phyloP scores from a whole-genome alignment of 2,797 vertebrate species.

The Gobionotothen gibberifrons region DNA sequence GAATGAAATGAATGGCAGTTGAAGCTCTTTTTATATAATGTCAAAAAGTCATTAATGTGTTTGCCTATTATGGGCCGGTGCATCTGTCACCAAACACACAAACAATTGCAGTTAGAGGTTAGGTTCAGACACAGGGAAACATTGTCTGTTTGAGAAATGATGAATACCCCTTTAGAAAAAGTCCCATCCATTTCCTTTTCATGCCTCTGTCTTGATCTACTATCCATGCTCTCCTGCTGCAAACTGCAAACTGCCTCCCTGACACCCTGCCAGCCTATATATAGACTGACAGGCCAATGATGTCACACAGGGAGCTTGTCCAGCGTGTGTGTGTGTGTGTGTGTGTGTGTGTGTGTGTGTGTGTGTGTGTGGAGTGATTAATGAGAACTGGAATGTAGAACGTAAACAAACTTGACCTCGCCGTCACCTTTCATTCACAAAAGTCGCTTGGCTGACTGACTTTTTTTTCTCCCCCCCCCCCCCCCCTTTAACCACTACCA shows the following conservation, averaged over 20 bases:
- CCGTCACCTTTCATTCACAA: constrained; percentile 83
- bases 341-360: constrained; percentile 7
- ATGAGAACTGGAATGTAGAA: constrained; percentile 81
- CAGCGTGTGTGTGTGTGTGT: constrained; percentile 48
- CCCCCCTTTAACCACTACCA: constrained; percentile 33
- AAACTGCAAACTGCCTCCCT: constrained; percentile 77
- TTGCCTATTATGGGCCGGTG: neutral
- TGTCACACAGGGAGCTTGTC: constrained; percentile 85
- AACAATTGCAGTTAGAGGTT: neutral
- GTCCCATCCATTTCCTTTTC: constrained; percentile 24
- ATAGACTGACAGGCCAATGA: constrained; percentile 90
- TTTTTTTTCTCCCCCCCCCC: neutral
- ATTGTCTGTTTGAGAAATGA: neutral
- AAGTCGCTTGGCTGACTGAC: constrained; percentile 69
- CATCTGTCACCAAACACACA: neutral
- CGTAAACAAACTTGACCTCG: constrained; percentile 84
- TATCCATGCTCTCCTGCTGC: constrained; percentile 68
- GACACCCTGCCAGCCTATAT: constrained; percentile 86
- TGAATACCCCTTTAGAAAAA: neutral
- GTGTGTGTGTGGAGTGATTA: constrained; percentile 74
- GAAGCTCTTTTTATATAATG: no score
- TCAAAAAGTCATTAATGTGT: no score
- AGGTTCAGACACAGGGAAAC: neutral
- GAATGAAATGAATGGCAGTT: no score
- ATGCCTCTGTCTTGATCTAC: constrained; percentile 39